These are phyloP conservation scores for Stichopus horrens DNA, from an alignment of 53 echinoderm and acorn worm genomes.

Conservation along the genomic window DNA sequence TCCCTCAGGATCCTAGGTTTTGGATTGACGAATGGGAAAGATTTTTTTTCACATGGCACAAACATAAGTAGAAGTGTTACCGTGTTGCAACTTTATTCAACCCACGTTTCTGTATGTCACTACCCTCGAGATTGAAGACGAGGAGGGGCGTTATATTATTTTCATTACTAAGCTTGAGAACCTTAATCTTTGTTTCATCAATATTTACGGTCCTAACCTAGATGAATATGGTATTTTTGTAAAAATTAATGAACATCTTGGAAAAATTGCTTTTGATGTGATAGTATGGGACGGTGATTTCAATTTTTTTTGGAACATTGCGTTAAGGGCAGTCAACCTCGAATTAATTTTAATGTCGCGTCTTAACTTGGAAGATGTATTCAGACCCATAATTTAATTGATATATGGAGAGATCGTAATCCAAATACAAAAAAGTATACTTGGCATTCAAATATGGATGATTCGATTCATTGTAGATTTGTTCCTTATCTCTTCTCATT, in stretches of 20 bases:
- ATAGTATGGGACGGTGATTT: conserved; percentile 13
- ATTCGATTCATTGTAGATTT: conserved; percentile 8
- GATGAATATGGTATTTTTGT: background rate
- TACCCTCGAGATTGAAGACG: background rate
- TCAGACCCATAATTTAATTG: background rate
- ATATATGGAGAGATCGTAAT: background rate
- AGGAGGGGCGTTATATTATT: background rate
- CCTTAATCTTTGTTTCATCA: background rate
- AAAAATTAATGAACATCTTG: background rate
- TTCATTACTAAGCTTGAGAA: background rate
- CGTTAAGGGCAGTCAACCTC: background rate
- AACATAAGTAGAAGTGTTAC: background rate
- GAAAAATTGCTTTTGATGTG: background rate
- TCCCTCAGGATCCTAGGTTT: no score
- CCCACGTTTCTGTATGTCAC: background rate
- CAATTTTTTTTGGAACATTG: conserved; percentile 7
- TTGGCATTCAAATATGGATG: conserved; percentile 16
- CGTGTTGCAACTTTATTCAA: background rate
- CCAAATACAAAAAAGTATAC: background rate
- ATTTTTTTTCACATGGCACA: background rate
- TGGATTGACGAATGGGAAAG: background rate
- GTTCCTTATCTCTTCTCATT: background rate
- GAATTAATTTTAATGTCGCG: background rate
- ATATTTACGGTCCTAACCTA: conserved; percentile 1
- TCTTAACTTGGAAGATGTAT: background rate